Percentiles rank a stretch among this genome's conserved stretches.
phyloP scores from a whole-genome alignment of 2,797 vertebrate genomes.

The Diplodus sargus region DNA sequence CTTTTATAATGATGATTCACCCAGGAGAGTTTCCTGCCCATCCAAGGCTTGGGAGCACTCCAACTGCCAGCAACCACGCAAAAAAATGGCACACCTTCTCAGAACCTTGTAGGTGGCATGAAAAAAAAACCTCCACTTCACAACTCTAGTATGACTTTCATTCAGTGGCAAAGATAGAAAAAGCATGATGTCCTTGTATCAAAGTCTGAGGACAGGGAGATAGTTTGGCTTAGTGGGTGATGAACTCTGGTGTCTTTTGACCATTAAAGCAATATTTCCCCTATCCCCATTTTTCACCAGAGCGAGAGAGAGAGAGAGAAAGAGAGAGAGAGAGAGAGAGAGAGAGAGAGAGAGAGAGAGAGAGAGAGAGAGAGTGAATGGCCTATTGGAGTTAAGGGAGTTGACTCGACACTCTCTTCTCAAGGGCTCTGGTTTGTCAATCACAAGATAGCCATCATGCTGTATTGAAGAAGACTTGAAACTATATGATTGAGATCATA shows the following conservation, averaged over 20 bases:
- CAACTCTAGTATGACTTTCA: background rate
- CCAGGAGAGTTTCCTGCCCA: background rate
- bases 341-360: too few relatives aligned
- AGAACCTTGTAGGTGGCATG: background rate
- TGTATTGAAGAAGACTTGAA: too few relatives aligned
- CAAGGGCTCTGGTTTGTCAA: too few relatives aligned
- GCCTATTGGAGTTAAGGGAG: too few relatives aligned
- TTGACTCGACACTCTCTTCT: too few relatives aligned
- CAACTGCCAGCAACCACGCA: background rate
- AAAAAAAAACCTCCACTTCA: background rate
- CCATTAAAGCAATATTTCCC: background rate
- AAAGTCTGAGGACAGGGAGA: background rate
- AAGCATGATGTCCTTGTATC: background rate
- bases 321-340: too few relatives aligned
- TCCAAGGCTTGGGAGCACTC: constrained; percentile 2
- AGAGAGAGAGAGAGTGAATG: too few relatives aligned
- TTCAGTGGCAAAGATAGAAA: background rate
- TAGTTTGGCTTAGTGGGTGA: background rate
- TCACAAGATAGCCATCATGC: too few relatives aligned
- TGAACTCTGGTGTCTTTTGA: background rate
- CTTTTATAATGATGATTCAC: constrained; percentile 7
- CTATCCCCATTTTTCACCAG: too few relatives aligned
- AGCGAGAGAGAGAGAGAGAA: too few relatives aligned
- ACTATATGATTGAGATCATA: too few relatives aligned
- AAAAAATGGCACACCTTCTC: constrained; percentile 3